Conservation (phyloP, 2,797 vertebrate species). For the Hylomyscus alleni region DNA sequence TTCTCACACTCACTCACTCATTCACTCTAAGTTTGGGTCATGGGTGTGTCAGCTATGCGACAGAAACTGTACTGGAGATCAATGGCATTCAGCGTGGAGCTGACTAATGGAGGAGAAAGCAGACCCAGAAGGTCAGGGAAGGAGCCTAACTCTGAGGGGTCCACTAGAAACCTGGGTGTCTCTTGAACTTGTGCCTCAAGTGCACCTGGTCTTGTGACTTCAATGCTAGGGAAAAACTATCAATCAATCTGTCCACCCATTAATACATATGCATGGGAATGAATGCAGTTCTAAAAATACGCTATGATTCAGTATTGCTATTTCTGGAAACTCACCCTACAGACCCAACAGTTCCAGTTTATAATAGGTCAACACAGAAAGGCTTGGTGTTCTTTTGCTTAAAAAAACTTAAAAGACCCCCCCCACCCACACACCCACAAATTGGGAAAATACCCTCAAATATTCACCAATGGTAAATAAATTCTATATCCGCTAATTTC, state of each 20-base stretch:
- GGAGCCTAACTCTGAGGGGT: background rate
- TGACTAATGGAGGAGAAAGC: background rate
- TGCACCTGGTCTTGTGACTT: background rate
- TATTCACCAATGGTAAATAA: background rate
- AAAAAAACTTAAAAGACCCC: conserved; percentile 2
- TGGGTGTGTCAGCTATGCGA: background rate
- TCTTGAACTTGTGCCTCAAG: background rate
- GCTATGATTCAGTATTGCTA: conserved; percentile 28
- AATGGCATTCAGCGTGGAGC: background rate
- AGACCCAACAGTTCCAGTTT: conserved; percentile 20
- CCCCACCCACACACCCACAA: background rate
- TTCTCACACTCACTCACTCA: background rate
- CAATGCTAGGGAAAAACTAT: background rate
- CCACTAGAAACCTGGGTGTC: background rate
- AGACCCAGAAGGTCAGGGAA: background rate
- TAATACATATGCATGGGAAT: background rate
- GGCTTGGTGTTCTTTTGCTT: background rate
- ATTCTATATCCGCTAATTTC: background rate
- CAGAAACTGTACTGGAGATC: background rate
- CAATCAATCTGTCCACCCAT: background rate
- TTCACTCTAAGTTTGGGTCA: background rate
- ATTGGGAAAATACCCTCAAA: background rate
- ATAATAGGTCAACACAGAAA: background rate
- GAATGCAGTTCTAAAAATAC: conserved; percentile 35
- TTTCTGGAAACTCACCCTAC: conserved; percentile 32